Conservation (phyloP, 1,140 invertebrate genomes). For the Drosophila suzukii region DNA sequence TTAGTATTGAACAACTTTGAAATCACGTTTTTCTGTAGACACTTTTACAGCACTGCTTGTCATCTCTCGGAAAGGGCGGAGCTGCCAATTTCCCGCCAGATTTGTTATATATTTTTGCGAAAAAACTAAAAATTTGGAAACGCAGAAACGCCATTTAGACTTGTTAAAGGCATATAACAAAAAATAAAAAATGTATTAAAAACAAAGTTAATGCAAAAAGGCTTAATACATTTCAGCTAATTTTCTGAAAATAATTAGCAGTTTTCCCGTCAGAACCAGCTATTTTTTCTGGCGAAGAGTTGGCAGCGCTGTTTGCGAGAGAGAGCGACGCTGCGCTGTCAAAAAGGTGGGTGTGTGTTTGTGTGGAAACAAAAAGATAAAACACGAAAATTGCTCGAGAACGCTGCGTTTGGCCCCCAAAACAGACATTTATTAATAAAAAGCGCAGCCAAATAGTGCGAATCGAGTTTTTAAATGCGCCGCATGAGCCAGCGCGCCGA, state of each 20-base stretch:
- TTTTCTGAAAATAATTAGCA: too few species aligned
- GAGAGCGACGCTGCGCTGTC: conserved; percentile 42
- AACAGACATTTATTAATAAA: conserved; percentile 48
- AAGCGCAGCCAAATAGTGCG: conserved; percentile 37
- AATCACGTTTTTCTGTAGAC: conserved; percentile 1
- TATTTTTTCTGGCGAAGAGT: background rate
- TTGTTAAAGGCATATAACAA: too few species aligned
- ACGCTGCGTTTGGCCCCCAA: conserved; percentile 45
- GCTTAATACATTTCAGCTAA: too few species aligned
- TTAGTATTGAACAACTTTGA: conserved; percentile 37
- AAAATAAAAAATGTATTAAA: too few species aligned
- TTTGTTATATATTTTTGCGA: background rate
- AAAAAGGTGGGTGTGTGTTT: conserved; percentile 58
- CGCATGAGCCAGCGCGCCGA: conserved; percentile 39
- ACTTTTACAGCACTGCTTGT: conserved; percentile 48
- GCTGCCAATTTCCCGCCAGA: background rate
- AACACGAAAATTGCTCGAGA: conserved; percentile 38
- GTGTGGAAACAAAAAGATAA: conserved; percentile 63
- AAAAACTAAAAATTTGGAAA: too few species aligned
- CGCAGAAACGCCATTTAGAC: too few species aligned
- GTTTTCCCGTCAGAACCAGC: background rate
- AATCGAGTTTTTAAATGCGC: conserved; percentile 21
- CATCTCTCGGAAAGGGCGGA: conserved; percentile 16
- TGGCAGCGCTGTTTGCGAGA: background rate
- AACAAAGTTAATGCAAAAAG: too few species aligned